phyloP scores from a whole-genome alignment of 2,113 vertebrate genomes.

The Pituophis catenifer region DNA sequence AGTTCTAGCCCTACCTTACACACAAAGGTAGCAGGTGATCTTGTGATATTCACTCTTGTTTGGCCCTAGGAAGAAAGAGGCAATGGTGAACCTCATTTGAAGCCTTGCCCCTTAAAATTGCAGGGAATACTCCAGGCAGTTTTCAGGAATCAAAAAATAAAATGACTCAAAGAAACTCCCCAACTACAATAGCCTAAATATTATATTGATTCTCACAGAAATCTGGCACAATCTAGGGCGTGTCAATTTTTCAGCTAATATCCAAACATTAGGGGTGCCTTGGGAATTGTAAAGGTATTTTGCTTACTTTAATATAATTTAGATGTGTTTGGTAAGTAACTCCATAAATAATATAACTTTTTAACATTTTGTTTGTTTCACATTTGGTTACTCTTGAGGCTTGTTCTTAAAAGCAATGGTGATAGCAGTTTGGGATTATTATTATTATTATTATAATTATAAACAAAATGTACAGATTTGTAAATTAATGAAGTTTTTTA shows the following conservation, averaged over 20 bases:
- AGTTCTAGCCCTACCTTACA: background rate
- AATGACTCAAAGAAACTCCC: background rate
- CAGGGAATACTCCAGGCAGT: background rate
- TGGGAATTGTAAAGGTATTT: no score
- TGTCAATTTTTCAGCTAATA: no score
- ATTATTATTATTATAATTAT: conserved; percentile 5
- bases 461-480: conserved; percentile 36
- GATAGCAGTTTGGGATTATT: conserved; percentile 12
- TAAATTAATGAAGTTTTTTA: conserved; percentile 37
- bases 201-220: background rate
- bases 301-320: no score
- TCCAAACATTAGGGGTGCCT: no score
- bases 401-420: conserved; percentile 13
- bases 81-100: background rate
- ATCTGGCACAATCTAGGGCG: background rate
- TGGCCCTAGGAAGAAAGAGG: background rate
- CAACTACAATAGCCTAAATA: background rate
- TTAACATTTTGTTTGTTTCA: no score
- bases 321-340: no score
- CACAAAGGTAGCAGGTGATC: background rate
- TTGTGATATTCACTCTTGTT: background rate
- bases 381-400: background rate
- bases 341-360: no score
- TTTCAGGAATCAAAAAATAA: background rate
- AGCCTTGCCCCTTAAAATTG: background rate